Conservation (phyloP, 2,113 vertebrate genomes). For the Struthio camelus region DNA sequence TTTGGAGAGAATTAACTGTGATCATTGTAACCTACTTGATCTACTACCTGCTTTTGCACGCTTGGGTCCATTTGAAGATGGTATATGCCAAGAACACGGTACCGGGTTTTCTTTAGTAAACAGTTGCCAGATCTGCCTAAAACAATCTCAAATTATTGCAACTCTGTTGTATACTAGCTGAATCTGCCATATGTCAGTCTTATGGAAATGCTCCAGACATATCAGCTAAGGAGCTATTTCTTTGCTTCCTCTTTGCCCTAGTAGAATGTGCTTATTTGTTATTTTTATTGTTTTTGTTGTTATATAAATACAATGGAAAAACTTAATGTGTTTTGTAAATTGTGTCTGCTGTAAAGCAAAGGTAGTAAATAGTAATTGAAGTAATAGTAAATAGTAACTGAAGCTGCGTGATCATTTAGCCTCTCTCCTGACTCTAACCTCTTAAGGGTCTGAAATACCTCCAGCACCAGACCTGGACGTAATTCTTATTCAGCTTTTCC, state of each 20-base stretch:
- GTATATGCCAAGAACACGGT: background rate
- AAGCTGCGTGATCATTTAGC: background rate
- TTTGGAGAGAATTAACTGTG: background rate
- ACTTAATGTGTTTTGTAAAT: background rate
- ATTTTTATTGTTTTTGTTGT: background rate
- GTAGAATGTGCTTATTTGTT: slow-evolving; percentile 12
- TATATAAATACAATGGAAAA: background rate
- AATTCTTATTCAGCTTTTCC: background rate
- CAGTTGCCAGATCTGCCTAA: background rate
- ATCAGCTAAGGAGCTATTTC: background rate
- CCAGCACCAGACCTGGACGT: background rate
- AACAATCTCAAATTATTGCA: slow-evolving; percentile 33
- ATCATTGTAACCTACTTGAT: background rate
- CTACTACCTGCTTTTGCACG: background rate
- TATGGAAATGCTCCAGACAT: slow-evolving; percentile 11
- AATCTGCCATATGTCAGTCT: background rate
- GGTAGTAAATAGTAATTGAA: background rate
- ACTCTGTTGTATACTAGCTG: background rate
- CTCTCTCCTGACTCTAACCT: background rate
- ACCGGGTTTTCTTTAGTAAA: background rate
- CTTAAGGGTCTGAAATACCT: background rate
- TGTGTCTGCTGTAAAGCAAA: background rate
- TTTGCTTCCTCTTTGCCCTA: background rate
- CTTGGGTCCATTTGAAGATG: background rate
- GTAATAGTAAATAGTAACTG: background rate